phyloP scores from a whole-genome alignment of 2,113 vertebrate genomes.

The Turnix velox region DNA sequence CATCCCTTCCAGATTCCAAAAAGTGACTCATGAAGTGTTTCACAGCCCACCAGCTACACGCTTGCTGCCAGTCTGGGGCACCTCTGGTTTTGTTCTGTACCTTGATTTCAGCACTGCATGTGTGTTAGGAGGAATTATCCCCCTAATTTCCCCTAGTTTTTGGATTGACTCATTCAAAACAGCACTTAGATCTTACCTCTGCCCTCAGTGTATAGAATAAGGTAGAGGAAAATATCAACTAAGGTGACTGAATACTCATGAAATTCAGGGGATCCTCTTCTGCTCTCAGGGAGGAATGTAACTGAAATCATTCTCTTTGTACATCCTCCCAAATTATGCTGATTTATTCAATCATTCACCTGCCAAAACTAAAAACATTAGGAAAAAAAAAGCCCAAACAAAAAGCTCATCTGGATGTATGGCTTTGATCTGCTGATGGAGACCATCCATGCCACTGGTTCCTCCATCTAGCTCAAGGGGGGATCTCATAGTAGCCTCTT shows the following conservation, averaged over 20 bases:
- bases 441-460: not conserved
- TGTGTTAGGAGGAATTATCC: not conserved
- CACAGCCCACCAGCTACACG: not conserved
- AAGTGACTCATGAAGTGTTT: not conserved
- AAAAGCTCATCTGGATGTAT: not conserved
- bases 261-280: not conserved
- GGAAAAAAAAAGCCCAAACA: not conserved
- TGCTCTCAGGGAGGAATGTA: not conserved
- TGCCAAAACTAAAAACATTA: not conserved
- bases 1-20: not conserved
- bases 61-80: not conserved
- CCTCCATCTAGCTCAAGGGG: too few species aligned
- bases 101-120: not conserved
- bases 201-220: not conserved
- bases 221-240: not conserved
- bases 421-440: not conserved
- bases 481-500: too few species aligned
- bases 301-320: not conserved
- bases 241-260: not conserved
- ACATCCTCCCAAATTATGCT: not conserved
- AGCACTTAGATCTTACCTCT: not conserved
- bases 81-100: not conserved
- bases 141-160: not conserved
- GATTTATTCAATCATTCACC: not conserved
- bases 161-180: not conserved